Percentiles rank a stretch among this genome's conserved stretches.
phyloP scores from a whole-genome alignment of 2,888 invertebrate species.

The Auanema sp. region DNA sequence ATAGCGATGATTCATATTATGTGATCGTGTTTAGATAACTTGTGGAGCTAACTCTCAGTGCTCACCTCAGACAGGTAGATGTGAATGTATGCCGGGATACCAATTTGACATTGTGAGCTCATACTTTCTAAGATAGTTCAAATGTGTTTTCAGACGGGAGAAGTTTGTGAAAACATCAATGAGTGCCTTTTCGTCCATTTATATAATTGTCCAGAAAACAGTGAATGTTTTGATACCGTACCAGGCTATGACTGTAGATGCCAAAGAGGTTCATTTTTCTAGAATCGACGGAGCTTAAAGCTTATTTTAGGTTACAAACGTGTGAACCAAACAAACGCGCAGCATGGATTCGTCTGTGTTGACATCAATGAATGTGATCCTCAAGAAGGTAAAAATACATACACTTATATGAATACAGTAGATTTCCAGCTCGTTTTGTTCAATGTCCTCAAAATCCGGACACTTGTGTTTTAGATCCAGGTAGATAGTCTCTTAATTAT shows the following conservation, averaged over 20 bases:
- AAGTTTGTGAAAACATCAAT: neutral
- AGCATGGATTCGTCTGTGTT: neutral
- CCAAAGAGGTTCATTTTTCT: neutral
- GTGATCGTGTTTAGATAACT: neutral
- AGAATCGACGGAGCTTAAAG: too few relatives aligned
- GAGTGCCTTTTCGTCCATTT: neutral
- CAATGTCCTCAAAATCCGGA: too few relatives aligned
- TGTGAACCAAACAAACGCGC: neutral
- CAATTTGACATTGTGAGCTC: neutral
- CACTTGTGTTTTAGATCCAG: too few relatives aligned
- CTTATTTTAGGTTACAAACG: neutral
- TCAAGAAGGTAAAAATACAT: too few relatives aligned
- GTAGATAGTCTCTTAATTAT: too few relatives aligned
- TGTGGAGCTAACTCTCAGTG: slow-evolving; percentile 7
- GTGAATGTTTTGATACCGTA: neutral
- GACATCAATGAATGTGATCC: slow-evolving; percentile 4
- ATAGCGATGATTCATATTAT: too few relatives aligned
- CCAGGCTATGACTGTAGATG: neutral
- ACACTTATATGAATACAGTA: too few relatives aligned
- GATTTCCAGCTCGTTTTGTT: too few relatives aligned
- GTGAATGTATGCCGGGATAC: slow-evolving; percentile 2
- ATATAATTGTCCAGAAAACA: neutral
- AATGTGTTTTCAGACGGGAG: neutral
- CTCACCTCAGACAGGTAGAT: slow-evolving; percentile 5
- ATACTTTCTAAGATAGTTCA: neutral